These are phyloP conservation scores for Cydia pomonella DNA, from an alignment of 1,140 invertebrate genomes.

Conservation along the genomic window DNA sequence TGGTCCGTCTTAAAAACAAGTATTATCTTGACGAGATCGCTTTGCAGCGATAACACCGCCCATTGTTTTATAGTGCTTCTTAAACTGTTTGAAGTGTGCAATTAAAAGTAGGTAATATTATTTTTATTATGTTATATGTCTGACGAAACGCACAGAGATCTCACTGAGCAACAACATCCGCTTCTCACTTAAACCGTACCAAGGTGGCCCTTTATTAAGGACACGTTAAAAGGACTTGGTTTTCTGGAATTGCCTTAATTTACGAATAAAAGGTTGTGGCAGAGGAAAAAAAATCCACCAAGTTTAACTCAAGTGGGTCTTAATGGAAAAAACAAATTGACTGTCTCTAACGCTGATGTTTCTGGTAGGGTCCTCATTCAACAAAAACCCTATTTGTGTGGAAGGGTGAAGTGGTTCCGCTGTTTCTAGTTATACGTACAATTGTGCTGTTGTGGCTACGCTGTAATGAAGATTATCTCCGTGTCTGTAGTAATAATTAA, in stretches of 20 bases:
- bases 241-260: constrained; percentile 31
- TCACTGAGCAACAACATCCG: not conserved
- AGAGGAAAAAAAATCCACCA: constrained; percentile 21
- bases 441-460: not conserved
- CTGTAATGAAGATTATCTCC: not conserved
- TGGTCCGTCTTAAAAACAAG: too few species aligned
- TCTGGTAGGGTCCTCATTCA: not conserved
- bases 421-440: not conserved
- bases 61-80: too few species aligned
- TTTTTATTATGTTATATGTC: too few species aligned
- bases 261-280: constrained; percentile 28
- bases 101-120: too few species aligned
- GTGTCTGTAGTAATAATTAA: not conserved
- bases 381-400: constrained; percentile 12
- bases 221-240: constrained; percentile 33
- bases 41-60: too few species aligned
- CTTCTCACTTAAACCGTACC: not conserved
- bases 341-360: constrained; percentile 30
- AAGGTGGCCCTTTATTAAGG: constrained; percentile 30
- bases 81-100: too few species aligned
- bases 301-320: constrained; percentile 32
- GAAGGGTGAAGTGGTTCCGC: constrained; percentile 10
- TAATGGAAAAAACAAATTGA: constrained; percentile 33
- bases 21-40: too few species aligned
- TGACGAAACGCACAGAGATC: too few species aligned